These are phyloP conservation scores for Etia nguti DNA, from an alignment of 2,113 vertebrate genomes.

Conservation along the genomic window DNA sequence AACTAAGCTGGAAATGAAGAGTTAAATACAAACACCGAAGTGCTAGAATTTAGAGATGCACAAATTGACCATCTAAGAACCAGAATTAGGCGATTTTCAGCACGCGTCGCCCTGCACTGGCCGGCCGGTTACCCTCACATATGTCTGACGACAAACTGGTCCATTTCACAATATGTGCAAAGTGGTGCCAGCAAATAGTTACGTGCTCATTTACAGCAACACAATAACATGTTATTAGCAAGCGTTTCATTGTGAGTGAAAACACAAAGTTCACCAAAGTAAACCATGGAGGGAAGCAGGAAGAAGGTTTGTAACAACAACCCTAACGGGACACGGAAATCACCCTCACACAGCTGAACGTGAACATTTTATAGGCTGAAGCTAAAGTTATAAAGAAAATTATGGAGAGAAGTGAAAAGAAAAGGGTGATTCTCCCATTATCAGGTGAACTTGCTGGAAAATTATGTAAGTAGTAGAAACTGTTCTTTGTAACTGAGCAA, in stretches of 20 bases:
- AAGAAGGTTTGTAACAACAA: neutral
- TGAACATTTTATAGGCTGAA: neutral
- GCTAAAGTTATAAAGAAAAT: neutral
- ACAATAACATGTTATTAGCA: neutral
- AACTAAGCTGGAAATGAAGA: neutral
- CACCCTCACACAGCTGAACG: neutral
- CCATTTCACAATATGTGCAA: neutral
- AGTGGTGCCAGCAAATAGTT: neutral
- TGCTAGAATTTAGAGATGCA: neutral
- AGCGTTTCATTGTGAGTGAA: neutral
- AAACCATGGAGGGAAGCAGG: neutral
- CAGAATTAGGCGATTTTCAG: neutral
- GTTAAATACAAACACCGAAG: neutral
- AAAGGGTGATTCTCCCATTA: neutral
- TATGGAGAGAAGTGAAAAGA: neutral
- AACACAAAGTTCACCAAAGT: neutral
- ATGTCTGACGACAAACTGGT: neutral
- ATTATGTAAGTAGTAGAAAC: neutral
- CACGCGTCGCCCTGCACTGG: neutral
- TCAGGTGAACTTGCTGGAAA: neutral
- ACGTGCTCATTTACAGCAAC: neutral
- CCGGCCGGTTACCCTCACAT: neutral
- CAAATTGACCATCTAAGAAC: neutral
- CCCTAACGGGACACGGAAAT: neutral
- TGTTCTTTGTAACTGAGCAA: neutral